These are phyloP conservation scores for Pristionchus entomophagus DNA, from an alignment of 2,888 invertebrate genomes.

Conservation along the genomic window DNA sequence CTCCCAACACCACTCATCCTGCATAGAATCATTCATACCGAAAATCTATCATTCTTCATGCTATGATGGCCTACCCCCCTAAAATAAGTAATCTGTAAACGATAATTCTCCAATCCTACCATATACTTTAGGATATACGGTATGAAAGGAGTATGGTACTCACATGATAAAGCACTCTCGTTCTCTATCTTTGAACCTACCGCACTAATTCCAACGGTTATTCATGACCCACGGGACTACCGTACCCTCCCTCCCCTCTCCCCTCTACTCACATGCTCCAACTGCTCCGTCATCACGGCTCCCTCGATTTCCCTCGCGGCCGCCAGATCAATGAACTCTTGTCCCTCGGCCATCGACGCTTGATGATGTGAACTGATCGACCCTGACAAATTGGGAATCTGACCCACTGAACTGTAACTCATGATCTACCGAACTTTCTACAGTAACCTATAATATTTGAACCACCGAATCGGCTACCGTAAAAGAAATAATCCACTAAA, in stretches of 20 bases:
- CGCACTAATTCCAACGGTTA: background rate
- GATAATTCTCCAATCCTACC: background rate
- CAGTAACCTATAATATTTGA: background rate
- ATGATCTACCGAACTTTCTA: no score
- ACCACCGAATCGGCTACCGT: background rate
- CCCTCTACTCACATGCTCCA: constrained; percentile 51
- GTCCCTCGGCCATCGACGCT: constrained; percentile 47
- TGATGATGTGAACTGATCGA: constrained; percentile 60
- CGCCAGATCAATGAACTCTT: constrained; percentile 51
- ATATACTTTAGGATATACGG: background rate
- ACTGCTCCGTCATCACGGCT: constrained; percentile 53
- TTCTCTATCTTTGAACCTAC: background rate
- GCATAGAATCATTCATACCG: no score
- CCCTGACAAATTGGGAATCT: constrained; percentile 57
- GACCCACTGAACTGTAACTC: background rate
- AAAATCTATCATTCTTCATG: no score
- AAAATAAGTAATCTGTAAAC: no score
- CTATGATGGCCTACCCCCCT: no score
- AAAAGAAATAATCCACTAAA: background rate
- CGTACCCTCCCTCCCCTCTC: background rate
- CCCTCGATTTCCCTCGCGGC: constrained; percentile 53
- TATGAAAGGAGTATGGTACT: no score
- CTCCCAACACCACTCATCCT: no score
- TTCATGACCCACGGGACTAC: background rate
- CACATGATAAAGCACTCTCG: no score